phyloP scores from a whole-genome alignment of 2,797 vertebrate species.

The Eulemur mongoz region DNA sequence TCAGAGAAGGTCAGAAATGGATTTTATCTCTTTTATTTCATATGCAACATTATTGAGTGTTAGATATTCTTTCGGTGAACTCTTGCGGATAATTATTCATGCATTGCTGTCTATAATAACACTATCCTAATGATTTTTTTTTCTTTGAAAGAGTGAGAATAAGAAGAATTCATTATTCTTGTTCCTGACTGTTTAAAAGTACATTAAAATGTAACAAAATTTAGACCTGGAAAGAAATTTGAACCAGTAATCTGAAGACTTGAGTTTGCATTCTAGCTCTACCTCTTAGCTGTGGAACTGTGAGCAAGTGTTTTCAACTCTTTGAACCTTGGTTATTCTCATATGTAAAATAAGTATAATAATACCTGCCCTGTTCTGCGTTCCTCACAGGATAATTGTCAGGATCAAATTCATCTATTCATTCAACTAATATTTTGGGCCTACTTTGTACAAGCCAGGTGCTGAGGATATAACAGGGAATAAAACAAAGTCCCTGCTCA shows the following conservation, averaged over 20 bases:
- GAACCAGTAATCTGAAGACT: neutral
- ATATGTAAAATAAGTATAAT: neutral
- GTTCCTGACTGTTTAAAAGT: neutral
- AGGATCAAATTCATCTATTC: neutral
- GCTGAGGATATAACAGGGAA: neutral
- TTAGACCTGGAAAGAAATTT: slow-evolving; percentile 21
- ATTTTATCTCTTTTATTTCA: slow-evolving; percentile 36
- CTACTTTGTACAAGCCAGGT: neutral
- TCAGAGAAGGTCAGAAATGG: neutral
- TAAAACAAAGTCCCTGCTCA: neutral
- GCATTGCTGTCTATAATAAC: neutral
- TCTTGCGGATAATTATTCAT: neutral
- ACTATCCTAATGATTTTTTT: neutral
- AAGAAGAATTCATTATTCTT: slow-evolving; percentile 7
- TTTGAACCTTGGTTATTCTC: slow-evolving; percentile 5
- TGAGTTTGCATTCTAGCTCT: slow-evolving; percentile 7
- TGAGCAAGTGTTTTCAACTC: neutral
- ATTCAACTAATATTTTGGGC: neutral
- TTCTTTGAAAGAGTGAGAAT: neutral
- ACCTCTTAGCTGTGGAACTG: neutral
- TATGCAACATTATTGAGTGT: neutral
- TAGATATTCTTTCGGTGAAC: neutral
- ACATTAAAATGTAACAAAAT: neutral
- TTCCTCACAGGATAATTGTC: neutral
- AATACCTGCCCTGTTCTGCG: neutral